These are phyloP conservation scores for Fregetta grallaria DNA, from an alignment of 2,113 vertebrate genomes.

Conservation along the genomic window DNA sequence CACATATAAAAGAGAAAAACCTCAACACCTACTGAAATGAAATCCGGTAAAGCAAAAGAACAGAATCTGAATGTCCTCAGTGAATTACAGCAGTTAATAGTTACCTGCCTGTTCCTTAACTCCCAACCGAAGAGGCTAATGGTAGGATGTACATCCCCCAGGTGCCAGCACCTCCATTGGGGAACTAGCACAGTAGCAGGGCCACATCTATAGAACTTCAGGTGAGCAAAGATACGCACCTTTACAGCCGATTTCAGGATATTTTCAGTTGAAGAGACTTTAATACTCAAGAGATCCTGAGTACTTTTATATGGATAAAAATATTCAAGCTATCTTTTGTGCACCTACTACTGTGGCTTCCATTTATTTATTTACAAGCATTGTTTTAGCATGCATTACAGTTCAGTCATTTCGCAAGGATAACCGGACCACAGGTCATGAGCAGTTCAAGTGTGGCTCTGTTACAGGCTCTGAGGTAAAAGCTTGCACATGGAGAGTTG, in stretches of 20 bases:
- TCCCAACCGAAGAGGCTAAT: not conserved
- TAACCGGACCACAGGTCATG: not conserved
- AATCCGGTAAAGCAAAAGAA: not conserved
- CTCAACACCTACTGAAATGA: not conserved
- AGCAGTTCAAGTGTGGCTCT: not conserved
- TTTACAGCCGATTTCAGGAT: not conserved
- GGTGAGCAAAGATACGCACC: not conserved
- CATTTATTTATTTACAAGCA: not conserved
- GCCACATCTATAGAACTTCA: not conserved
- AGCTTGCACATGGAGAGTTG: not conserved
- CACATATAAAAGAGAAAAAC: not conserved
- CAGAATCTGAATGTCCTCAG: not conserved
- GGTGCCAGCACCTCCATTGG: not conserved
- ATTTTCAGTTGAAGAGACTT: not conserved
- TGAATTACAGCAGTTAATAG: fast-evolving
- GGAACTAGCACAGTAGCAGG: not conserved
- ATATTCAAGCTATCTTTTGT: not conserved
- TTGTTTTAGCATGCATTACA: not conserved
- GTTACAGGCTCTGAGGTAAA: not conserved
- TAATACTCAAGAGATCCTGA: not conserved
- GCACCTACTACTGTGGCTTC: not conserved
- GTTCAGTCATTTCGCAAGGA: not conserved
- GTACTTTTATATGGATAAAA: not conserved
- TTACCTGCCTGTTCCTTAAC: not conserved
- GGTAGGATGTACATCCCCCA: fast-evolving